Conservation (phyloP, 2,888 invertebrate genomes). For the Lampropteryx suffumata region DNA sequence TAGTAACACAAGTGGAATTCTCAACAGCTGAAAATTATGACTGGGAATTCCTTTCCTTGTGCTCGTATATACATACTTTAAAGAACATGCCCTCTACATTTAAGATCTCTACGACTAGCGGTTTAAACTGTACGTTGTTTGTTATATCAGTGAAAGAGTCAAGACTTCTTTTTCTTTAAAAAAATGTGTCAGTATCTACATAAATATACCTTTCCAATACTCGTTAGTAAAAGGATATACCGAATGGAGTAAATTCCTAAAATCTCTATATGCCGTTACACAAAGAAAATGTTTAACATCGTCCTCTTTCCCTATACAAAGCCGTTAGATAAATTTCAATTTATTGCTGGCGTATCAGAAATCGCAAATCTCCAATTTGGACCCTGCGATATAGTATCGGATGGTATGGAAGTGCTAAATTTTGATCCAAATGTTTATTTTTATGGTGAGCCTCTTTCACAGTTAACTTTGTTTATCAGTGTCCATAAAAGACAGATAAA, state of each 20-base stretch:
- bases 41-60: too few species aligned
- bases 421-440: slow-evolving; percentile 21
- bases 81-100: too few species aligned
- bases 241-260: slow-evolving; percentile 3
- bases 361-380: slow-evolving; percentile 28
- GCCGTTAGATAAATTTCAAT: slow-evolving; percentile 31
- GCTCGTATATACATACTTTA: too few species aligned
- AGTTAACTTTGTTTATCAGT: slow-evolving; percentile 3
- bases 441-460: slow-evolving; percentile 11
- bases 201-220: too few species aligned
- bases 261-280: slow-evolving; percentile 16
- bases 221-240: too few species aligned
- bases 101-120: too few species aligned
- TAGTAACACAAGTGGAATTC: too few species aligned
- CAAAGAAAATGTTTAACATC: slow-evolving; percentile 16
- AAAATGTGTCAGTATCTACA: too few species aligned
- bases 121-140: too few species aligned
- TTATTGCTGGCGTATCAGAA: slow-evolving; percentile 25
- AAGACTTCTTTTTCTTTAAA: too few species aligned
- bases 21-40: too few species aligned
- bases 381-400: slow-evolving; percentile 20
- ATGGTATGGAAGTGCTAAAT: slow-evolving; percentile 19
- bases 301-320: slow-evolving; percentile 21
- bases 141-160: too few species aligned
- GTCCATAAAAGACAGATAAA: neutral